A percentile compares a stretch with the other conserved stretches of the same genome.
Conservation (phyloP, 2,797 vertebrate genomes). For the Bradypodion pumilum region DNA sequence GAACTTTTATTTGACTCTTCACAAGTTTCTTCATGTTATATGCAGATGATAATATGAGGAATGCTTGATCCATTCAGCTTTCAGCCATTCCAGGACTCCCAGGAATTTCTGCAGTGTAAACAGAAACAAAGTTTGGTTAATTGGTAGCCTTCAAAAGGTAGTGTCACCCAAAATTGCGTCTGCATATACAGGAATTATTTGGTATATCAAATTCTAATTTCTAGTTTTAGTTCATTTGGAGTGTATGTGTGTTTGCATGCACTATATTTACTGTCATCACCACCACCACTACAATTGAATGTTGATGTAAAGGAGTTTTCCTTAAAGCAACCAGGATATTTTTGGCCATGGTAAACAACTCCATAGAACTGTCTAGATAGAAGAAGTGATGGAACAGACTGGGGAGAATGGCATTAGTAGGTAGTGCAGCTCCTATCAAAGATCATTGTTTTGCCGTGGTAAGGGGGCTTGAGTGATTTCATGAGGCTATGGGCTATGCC, state of each 20-base stretch:
- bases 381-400: background rate
- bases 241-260: background rate
- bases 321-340: background rate
- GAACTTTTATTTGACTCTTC: constrained; percentile 45
- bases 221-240: background rate
- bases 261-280: too few species aligned
- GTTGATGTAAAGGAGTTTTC: background rate
- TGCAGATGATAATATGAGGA: constrained; percentile 55
- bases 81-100: constrained; percentile 68
- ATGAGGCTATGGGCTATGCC: too few species aligned
- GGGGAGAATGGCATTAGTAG: background rate
- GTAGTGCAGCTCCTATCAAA: too few species aligned
- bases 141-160: background rate
- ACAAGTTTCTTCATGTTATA: constrained; percentile 57
- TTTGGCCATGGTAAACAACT: background rate
- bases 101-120: constrained; percentile 61
- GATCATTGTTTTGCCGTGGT: too few species aligned
- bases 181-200: background rate
- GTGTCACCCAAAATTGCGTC: background rate
- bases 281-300: background rate
- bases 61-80: constrained; percentile 53
- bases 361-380: background rate
- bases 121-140: constrained; percentile 9
- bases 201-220: background rate
- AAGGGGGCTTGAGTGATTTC: too few species aligned